Percentiles rank a stretch among this genome's conserved stretches.
These are phyloP conservation scores for Pollachius pollachius DNA, from an alignment of 2,113 vertebrate genomes.

Conservation along the genomic window DNA sequence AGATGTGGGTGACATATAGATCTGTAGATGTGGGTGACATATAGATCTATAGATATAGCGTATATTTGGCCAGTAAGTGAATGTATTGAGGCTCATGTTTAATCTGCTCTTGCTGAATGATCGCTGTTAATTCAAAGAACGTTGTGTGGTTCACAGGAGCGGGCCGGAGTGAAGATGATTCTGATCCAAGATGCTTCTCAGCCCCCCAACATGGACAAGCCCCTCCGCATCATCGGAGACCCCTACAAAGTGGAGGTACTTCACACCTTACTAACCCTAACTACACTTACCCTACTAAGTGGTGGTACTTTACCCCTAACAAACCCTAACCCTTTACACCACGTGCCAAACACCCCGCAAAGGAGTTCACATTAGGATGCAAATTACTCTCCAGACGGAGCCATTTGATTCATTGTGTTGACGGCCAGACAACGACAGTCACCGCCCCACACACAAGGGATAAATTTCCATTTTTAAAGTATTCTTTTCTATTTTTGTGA, in stretches of 20 bases:
- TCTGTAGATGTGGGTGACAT: too few relatives aligned
- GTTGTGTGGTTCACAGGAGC: constrained; percentile 71
- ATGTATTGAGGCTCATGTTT: too few relatives aligned
- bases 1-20: constrained; percentile 49
- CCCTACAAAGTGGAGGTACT: constrained; percentile 89
- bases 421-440: background rate
- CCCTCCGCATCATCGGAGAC: constrained; percentile 89
- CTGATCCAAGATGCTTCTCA: constrained; percentile 91
- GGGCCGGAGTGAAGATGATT: constrained; percentile 94
- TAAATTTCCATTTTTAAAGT: background rate
- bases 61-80: background rate
- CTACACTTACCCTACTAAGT: constrained; percentile 82
- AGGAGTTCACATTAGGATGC: too few relatives aligned
- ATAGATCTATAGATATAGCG: too few relatives aligned
- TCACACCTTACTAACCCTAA: too few relatives aligned
- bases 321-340: too few relatives aligned
- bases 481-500: background rate
- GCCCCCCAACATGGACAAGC: constrained; percentile 88
- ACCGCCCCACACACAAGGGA: background rate
- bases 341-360: too few relatives aligned
- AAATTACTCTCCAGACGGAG: too few relatives aligned
- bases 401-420: background rate
- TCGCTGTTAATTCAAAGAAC: too few relatives aligned
- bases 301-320: constrained; percentile 60
- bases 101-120: too few relatives aligned